These are phyloP conservation scores for Chiloscyllium punctatum DNA, from an alignment of 2,797 vertebrate genomes.

Conservation along the genomic window DNA sequence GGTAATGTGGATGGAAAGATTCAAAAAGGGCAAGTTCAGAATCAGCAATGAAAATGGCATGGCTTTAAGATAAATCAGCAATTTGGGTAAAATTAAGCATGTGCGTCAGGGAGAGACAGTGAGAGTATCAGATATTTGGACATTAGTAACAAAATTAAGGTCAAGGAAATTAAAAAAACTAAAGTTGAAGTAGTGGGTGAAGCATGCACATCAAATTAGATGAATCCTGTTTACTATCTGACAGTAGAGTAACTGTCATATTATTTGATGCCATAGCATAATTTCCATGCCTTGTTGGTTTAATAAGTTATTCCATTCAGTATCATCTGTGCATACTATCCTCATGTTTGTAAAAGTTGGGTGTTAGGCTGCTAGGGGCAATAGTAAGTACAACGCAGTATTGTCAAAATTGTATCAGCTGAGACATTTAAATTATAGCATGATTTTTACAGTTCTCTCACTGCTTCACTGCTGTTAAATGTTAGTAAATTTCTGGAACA, in stretches of 20 bases:
- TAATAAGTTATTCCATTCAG: background rate
- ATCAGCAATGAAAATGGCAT: background rate
- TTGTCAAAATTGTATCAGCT: background rate
- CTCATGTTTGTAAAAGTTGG: background rate
- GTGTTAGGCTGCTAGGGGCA: background rate
- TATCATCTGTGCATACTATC: background rate
- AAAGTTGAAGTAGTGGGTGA: background rate
- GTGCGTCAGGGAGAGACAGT: background rate
- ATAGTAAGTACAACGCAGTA: background rate
- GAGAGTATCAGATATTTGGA: background rate
- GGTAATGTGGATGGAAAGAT: background rate
- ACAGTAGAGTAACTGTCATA: background rate
- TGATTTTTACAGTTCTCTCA: background rate
- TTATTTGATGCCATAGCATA: background rate
- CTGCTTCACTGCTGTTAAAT: background rate
- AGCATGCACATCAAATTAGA: background rate
- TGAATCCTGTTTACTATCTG: background rate
- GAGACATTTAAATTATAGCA: background rate
- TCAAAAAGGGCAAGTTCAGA: background rate
- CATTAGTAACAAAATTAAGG: background rate
- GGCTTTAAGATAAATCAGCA: background rate
- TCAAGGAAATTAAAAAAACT: background rate
- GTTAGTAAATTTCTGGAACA: background rate
- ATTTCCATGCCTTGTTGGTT: background rate
- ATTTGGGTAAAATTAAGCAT: background rate